These are phyloP conservation scores for Pandemis corylana DNA, from an alignment of 2,888 invertebrate genomes.

Conservation along the genomic window DNA sequence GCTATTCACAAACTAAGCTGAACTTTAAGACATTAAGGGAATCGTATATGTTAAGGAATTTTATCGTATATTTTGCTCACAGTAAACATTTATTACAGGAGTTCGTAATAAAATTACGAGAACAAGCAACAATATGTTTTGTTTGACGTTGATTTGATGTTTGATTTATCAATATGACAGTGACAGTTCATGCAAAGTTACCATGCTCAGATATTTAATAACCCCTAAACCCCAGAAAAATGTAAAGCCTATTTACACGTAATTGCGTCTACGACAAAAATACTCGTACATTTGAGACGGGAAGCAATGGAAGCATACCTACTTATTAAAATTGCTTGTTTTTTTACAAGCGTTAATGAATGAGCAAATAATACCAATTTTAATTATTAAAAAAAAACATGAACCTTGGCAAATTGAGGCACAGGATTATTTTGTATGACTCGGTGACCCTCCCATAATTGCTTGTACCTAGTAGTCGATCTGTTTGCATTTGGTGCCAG, in stretches of 20 bases:
- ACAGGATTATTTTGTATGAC: too few relatives aligned
- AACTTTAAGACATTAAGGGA: not conserved
- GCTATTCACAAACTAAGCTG: slow-evolving; percentile 12
- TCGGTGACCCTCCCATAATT: too few relatives aligned
- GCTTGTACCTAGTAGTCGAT: too few relatives aligned
- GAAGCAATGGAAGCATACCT: too few relatives aligned
- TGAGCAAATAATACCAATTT: too few relatives aligned
- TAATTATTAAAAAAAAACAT: too few relatives aligned
- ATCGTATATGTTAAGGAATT: not conserved
- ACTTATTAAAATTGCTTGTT: too few relatives aligned
- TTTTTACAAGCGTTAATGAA: too few relatives aligned
- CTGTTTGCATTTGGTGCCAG: too few relatives aligned
- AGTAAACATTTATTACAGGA: slow-evolving; percentile 16
- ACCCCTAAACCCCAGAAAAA: not conserved
- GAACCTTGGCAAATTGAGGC: too few relatives aligned
- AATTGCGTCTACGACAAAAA: too few relatives aligned
- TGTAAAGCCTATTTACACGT: not conserved
- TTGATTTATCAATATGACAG: slow-evolving; percentile 11
- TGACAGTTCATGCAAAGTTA: slow-evolving; percentile 4
- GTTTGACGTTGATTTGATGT: slow-evolving; percentile 7
- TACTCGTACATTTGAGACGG: too few relatives aligned
- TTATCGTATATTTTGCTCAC: not conserved
- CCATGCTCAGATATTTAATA: not conserved
- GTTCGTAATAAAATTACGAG: not conserved
- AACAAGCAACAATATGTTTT: slow-evolving; percentile 25